Evolutionary conservation across 2,888 invertebrate species (phyloP).

Genomic region (Drosophila quinaria): DNA sequence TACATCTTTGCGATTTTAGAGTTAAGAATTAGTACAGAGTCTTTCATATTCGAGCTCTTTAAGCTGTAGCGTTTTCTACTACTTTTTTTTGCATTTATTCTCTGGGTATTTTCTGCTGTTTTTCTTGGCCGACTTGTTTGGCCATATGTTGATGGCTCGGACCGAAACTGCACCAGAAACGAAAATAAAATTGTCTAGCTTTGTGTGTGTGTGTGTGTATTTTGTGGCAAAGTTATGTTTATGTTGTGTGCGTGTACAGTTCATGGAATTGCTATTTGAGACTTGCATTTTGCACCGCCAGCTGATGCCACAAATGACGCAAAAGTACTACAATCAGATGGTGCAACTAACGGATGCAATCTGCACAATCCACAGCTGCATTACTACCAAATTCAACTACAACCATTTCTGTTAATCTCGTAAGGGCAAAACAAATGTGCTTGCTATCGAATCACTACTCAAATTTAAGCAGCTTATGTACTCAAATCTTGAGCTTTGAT

Average conservation of each 20-base stretch:
- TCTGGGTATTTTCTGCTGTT: constrained; percentile 26
- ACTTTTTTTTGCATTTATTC: constrained; percentile 11
- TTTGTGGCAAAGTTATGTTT: constrained; percentile 54
- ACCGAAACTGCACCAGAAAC: constrained; percentile 46
- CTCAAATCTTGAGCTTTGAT: neutral
- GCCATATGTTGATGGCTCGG: constrained; percentile 50
- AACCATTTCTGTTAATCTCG: constrained; percentile 8
- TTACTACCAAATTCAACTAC: constrained; percentile 19
- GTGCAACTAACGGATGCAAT: constrained; percentile 24
- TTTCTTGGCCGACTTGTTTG: constrained; percentile 56
- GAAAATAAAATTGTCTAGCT: constrained; percentile 38
- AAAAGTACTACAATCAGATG: constrained; percentile 14
- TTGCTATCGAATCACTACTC: constrained; percentile 1
- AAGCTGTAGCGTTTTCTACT: neutral
- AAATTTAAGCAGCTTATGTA: constrained; percentile 7
- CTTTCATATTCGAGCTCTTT: neutral
- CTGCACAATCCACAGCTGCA: constrained; percentile 26
- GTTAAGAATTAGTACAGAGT: neutral
- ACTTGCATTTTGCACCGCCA: constrained; percentile 49
- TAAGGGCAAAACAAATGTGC: constrained; percentile 2
- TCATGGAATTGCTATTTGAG: constrained; percentile 72
- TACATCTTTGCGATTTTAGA: neutral
- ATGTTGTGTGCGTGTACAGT: constrained; percentile 65
- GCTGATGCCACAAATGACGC: constrained; percentile 48
- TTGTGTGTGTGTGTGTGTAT: constrained; percentile 14